These are phyloP conservation scores for Peromyscus aztecus DNA, from an alignment of 2,797 vertebrate species.

Conservation along the genomic window DNA sequence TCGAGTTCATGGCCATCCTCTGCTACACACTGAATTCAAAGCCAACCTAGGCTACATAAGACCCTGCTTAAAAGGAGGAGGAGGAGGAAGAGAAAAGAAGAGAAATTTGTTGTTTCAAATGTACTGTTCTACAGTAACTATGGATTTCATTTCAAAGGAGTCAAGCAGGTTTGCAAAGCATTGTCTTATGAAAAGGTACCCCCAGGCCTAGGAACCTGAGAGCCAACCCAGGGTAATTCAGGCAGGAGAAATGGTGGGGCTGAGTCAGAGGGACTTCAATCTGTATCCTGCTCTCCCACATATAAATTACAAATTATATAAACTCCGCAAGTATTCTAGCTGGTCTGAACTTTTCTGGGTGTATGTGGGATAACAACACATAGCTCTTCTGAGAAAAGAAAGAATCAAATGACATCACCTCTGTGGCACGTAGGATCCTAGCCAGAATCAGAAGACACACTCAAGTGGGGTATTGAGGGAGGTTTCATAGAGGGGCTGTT, in stretches of 20 bases:
- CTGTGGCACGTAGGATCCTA: not conserved
- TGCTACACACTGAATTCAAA: not conserved
- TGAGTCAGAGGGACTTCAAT: not conserved
- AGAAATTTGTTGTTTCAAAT: not conserved
- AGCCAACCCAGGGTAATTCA: not conserved
- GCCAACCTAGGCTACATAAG: not conserved
- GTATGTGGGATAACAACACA: too few relatives aligned
- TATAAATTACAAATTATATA: not conserved
- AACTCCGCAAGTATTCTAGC: not conserved
- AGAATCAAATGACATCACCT: not conserved
- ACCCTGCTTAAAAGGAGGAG: not conserved
- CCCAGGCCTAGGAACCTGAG: not conserved
- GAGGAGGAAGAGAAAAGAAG: not conserved
- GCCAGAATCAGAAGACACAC: not conserved
- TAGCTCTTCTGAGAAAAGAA: not conserved
- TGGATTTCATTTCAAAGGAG: not conserved
- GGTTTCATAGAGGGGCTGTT: not conserved
- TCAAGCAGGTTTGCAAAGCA: not conserved
- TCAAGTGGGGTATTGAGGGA: not conserved
- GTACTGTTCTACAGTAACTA: not conserved
- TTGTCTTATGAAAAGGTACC: not conserved
- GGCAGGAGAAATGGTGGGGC: fast-evolving
- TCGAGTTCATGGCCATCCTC: not conserved
- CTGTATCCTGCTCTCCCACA: not conserved
- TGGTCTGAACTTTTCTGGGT: not conserved